These are phyloP conservation scores for Drosophila athabasca DNA, from an alignment of 1,140 invertebrate genomes.

Conservation along the genomic window DNA sequence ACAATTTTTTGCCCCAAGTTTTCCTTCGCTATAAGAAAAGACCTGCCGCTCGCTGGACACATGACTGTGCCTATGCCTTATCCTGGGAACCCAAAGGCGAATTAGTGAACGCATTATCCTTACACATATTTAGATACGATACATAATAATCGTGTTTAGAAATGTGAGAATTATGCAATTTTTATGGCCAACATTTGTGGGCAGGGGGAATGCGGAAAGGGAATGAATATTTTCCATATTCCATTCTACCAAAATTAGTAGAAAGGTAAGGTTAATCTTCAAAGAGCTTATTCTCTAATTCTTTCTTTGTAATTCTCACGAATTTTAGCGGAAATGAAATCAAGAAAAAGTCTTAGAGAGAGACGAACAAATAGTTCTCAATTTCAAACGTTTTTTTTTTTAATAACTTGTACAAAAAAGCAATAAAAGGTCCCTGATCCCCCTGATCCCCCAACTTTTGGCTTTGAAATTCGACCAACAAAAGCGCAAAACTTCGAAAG, in stretches of 20 bases:
- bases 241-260: too few relatives aligned
- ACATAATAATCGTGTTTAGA: slow-evolving; percentile 30
- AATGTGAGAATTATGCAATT: slow-evolving; percentile 49
- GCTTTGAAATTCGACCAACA: slow-evolving; percentile 70
- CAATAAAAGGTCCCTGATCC: slow-evolving; percentile 1
- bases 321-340: too few relatives aligned
- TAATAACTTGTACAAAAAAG: slow-evolving; percentile 35
- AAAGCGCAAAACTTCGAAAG: slow-evolving; percentile 45
- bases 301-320: too few relatives aligned
- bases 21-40: slow-evolving; percentile 14
- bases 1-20: slow-evolving; percentile 27
- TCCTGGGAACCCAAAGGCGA: slow-evolving; percentile 3
- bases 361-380: neutral
- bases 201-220: neutral
- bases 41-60: slow-evolving; percentile 46
- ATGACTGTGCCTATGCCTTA: slow-evolving; percentile 9
- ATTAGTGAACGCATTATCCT: slow-evolving; percentile 45
- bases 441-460: slow-evolving; percentile 48
- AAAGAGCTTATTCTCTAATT: too few relatives aligned
- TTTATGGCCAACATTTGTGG: slow-evolving; percentile 8
- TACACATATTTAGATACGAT: slow-evolving; percentile 3
- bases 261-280: too few relatives aligned
- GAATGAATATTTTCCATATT: neutral
- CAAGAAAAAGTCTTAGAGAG: too few relatives aligned
- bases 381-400: slow-evolving; percentile 14